Evolutionary conservation across 2,797 vertebrate genomes (phyloP).

Genomic region (Varecia variegata): DNA sequence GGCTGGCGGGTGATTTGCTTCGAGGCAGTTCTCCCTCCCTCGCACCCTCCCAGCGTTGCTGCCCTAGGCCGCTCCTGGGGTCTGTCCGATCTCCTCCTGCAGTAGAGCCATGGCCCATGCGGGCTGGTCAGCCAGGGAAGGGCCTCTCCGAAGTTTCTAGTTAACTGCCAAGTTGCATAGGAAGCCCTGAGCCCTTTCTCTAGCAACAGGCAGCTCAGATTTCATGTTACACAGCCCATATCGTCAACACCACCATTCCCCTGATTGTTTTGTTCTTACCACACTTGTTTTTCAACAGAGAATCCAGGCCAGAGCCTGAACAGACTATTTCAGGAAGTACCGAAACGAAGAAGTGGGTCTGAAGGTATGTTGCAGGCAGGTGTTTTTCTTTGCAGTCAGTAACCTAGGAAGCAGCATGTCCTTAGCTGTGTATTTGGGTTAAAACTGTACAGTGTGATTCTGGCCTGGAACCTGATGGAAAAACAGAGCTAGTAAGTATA

Average conservation of each 20-base stretch:
- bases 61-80: slow-evolving; percentile 69
- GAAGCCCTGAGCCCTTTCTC: slow-evolving; percentile 57
- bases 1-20: slow-evolving; percentile 63
- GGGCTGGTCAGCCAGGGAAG: slow-evolving; percentile 75
- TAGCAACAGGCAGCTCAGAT: slow-evolving; percentile 77
- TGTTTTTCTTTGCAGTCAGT: slow-evolving; percentile 93
- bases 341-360: slow-evolving; percentile 98
- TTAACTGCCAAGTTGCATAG: slow-evolving; percentile 59
- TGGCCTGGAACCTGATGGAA: slow-evolving; percentile 94
- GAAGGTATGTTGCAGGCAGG: slow-evolving; percentile 97
- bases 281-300: slow-evolving; percentile 99
- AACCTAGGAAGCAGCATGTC: slow-evolving; percentile 90
- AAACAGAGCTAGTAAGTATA: slow-evolving; percentile 91
- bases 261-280: slow-evolving; percentile 92
- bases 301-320: slow-evolving; percentile 99
- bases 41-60: slow-evolving; percentile 72
- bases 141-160: slow-evolving; percentile 77
- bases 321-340: slow-evolving; percentile 98
- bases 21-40: slow-evolving; percentile 75
- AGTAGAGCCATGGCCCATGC: slow-evolving; percentile 75
- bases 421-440: slow-evolving; percentile 87
- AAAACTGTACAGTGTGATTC: slow-evolving; percentile 87
- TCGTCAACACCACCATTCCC: slow-evolving; percentile 84
- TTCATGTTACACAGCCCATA: slow-evolving; percentile 83
- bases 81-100: slow-evolving; percentile 76